These are phyloP conservation scores for Apostichopus leukothele DNA, from an alignment of 53 echinoderm and acorn worm species.

Conservation along the genomic window DNA sequence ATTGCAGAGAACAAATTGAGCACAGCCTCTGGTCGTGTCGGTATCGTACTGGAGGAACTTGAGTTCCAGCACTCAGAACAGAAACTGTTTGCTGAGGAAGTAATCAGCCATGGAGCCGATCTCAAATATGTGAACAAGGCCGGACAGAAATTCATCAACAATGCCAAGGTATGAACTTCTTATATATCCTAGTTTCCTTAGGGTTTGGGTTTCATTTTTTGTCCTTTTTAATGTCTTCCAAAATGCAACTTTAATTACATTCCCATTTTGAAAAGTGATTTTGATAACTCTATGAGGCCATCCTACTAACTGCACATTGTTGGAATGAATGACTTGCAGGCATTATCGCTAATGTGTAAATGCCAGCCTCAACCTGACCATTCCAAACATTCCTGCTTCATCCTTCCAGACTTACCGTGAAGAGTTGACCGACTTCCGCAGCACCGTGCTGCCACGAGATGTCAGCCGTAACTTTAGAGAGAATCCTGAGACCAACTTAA, in stretches of 20 bases:
- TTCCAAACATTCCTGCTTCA: neutral
- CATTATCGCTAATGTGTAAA: too few relatives aligned
- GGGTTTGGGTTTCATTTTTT: too few relatives aligned
- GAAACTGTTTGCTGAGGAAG: slow-evolving; percentile 81
- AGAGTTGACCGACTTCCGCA: slow-evolving; percentile 87
- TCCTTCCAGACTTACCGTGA: slow-evolving; percentile 72
- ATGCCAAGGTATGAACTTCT: slow-evolving; percentile 67
- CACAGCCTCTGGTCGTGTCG: slow-evolving; percentile 52
- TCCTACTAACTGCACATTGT: too few relatives aligned
- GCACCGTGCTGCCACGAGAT: slow-evolving; percentile 77
- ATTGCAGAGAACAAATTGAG: slow-evolving; percentile 68
- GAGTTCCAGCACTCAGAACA: slow-evolving; percentile 69
- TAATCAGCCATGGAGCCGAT: slow-evolving; percentile 86
- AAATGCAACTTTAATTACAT: too few relatives aligned
- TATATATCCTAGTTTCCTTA: too few relatives aligned
- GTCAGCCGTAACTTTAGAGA: slow-evolving; percentile 84
- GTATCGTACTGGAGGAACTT: slow-evolving; percentile 62
- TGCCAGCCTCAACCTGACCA: too few relatives aligned
- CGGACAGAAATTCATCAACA: slow-evolving; percentile 94
- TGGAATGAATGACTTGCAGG: too few relatives aligned
- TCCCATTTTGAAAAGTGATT: too few relatives aligned
- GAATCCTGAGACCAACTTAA: slow-evolving; percentile 72
- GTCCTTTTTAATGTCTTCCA: too few relatives aligned
- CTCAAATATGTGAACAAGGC: slow-evolving; percentile 94
- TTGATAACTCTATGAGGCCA: too few relatives aligned